phyloP scores from a whole-genome alignment of 1,140 invertebrate species.

The Hypsibius dujardini region DNA sequence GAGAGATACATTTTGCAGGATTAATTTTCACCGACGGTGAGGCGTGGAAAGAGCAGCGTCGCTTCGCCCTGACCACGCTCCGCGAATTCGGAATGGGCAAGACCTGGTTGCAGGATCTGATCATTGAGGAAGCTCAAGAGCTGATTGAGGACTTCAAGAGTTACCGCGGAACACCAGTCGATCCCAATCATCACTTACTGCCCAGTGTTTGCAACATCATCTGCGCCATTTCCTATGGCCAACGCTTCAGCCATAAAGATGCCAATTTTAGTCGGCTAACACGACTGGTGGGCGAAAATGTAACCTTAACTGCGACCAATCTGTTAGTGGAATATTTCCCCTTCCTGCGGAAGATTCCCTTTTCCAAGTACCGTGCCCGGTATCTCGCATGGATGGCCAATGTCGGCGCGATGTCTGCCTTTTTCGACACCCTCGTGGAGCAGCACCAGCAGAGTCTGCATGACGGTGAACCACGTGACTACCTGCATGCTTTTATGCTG shows the following conservation, averaged over 20 bases:
- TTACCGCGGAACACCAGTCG: background rate
- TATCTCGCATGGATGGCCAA: background rate
- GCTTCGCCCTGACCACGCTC: conserved; percentile 8
- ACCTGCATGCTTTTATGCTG: background rate
- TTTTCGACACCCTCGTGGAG: background rate
- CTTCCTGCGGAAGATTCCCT: background rate
- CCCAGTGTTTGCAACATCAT: conserved; percentile 5
- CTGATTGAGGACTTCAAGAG: background rate
- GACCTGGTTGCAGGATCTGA: background rate
- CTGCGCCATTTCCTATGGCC: conserved; percentile 2
- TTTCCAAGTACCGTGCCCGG: background rate
- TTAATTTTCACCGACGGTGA: background rate
- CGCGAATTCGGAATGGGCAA: conserved; percentile 15
- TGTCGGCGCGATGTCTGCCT: background rate
- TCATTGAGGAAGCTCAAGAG: conserved; percentile 7
- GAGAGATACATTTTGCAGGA: background rate
- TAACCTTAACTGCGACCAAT: background rate
- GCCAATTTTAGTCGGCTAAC: background rate
- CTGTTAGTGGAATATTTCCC: background rate
- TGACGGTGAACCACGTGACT: background rate
- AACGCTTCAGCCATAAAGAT: conserved; percentile 14
- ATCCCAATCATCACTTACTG: background rate
- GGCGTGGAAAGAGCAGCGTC: background rate
- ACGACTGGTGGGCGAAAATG: background rate
- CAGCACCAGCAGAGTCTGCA: background rate